These are phyloP conservation scores for Arvicanthis niloticus DNA, from an alignment of 2,113 vertebrate species.

Conservation along the genomic window DNA sequence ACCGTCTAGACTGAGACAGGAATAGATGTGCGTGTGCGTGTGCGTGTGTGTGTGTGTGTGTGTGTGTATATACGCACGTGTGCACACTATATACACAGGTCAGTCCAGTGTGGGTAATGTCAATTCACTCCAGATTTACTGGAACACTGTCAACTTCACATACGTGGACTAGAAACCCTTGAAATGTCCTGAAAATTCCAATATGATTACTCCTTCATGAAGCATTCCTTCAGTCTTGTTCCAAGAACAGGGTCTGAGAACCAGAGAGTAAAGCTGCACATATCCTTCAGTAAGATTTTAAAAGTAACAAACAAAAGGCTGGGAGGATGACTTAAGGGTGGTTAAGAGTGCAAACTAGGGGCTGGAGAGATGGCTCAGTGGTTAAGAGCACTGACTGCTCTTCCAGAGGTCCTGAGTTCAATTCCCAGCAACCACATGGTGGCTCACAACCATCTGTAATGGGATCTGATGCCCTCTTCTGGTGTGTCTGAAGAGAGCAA, in stretches of 20 bases:
- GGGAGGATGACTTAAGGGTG: too few species aligned
- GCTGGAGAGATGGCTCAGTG: too few species aligned
- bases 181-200: slow-evolving; percentile 68
- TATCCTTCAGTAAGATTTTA: slow-evolving; percentile 26
- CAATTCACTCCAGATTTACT: slow-evolving; percentile 69
- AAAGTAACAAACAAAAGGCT: slow-evolving; percentile 22
- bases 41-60: too few species aligned
- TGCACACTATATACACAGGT: background rate
- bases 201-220: slow-evolving; percentile 52
- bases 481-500: too few species aligned
- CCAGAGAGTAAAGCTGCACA: background rate
- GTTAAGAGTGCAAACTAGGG: background rate
- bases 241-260: slow-evolving; percentile 54
- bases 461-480: too few species aligned
- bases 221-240: slow-evolving; percentile 55
- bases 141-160: slow-evolving; percentile 53
- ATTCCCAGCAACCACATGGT: too few species aligned
- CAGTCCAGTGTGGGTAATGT: background rate
- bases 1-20: slow-evolving; percentile 13
- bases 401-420: too few species aligned
- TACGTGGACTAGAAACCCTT: slow-evolving; percentile 51
- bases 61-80: too few species aligned
- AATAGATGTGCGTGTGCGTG: background rate
- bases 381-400: too few species aligned
- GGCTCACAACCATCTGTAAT: too few species aligned